Conservation (phyloP, 2,888 invertebrate genomes). For the Hetaerina titia region DNA sequence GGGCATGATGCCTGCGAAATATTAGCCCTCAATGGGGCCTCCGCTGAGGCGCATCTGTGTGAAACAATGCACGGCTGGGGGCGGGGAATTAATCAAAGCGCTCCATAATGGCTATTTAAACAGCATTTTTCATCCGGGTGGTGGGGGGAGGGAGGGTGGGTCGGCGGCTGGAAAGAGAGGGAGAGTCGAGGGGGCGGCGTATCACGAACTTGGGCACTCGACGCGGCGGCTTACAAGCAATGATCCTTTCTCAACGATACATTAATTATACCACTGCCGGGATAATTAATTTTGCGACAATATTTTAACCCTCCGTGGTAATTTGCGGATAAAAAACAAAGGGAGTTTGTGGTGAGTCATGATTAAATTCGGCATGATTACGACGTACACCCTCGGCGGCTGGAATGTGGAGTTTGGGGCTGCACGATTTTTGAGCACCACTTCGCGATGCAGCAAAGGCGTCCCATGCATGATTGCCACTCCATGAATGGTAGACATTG, state of each 20-base stretch:
- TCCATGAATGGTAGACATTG: too few relatives aligned
- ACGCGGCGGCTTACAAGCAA: not conserved
- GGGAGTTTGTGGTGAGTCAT: not conserved
- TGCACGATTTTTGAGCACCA: too few relatives aligned
- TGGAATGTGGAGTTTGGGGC: too few relatives aligned
- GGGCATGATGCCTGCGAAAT: not conserved
- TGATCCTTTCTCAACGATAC: not conserved
- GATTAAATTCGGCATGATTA: not conserved
- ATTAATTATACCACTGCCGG: not conserved
- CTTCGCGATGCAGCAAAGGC: too few relatives aligned
- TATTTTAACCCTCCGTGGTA: not conserved
- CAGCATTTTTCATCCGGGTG: not conserved
- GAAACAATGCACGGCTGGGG: not conserved
- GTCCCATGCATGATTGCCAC: too few relatives aligned
- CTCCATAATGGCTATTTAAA: constrained; percentile 23
- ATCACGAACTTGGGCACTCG: not conserved
- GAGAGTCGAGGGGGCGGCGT: not conserved
- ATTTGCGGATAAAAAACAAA: not conserved
- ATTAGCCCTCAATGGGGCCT: not conserved
- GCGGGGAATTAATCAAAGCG: not conserved
- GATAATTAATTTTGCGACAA: not conserved
- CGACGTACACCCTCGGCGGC: not conserved
- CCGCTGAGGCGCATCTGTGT: not conserved
- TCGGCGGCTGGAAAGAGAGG: too few relatives aligned
- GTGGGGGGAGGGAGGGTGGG: not conserved